Evolutionary conservation across 2,888 invertebrate genomes (phyloP), one percentile per base, ranked within the genome.

Genomic region (Scelioninae gen. 2): DNA sequence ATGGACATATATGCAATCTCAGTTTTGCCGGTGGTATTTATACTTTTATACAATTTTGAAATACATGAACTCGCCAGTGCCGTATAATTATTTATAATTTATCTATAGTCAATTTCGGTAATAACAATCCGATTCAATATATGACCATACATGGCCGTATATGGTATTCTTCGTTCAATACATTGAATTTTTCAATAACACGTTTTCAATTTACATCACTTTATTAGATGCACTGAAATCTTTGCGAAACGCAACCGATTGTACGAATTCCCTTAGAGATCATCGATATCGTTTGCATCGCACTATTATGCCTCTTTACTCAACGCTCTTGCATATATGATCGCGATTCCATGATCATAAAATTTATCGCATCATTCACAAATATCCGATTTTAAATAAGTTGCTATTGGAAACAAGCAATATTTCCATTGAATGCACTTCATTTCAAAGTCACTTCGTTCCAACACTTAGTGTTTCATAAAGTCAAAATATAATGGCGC

Each of bases 401-500:
- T 35, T 35, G 2, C 11, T 10, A 9, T 10, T 31, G 7, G 7
- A 7, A 31, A 31, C 9, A 31, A 31, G 9, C 31, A 31, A 9
- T 9, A 7, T 31, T 31, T 31, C 9, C 31, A 7, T 31, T 31
- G 31, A 5, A 31, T 31, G 31, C 2, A 31, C n/a, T n/a, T 5
- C 10, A 31, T 31, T 31, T 10, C 5, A 11, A 22, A n/a, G 2
- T 35, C 46, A 37, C 15, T n/a, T n/a, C n/a, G n/a, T n/a, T n/a
- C n/a, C n/a, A n/a, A n/a, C n/a, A n/a, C n/a, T n/a, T n/a, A n/a
- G n/a, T n/a, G 46, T 63, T 48, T 64, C 64, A 64, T 46, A 55
- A 53, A 64, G 55, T 64, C 64, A 64, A 64, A 64, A 64, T 46
- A 45, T 10, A 52, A 52, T 22, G 35, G 37, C 37, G 18, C 43